Conservation (phyloP, 2,113 vertebrate species). For the Cranoglanis bouderius region DNA sequence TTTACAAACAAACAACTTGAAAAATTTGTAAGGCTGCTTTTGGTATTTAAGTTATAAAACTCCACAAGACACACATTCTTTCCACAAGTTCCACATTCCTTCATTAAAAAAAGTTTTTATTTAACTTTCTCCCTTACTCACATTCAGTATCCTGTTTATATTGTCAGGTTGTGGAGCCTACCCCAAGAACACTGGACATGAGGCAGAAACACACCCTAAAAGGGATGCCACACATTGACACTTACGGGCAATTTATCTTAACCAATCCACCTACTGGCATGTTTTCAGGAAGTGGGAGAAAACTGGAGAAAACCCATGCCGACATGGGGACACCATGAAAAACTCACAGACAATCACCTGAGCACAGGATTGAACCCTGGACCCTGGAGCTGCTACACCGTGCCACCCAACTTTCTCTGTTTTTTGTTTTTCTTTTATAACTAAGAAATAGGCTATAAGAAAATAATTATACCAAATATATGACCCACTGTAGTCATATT, state of each 20-base stretch:
- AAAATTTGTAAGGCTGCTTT: background rate
- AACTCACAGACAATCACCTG: background rate
- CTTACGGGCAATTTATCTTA: background rate
- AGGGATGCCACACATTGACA: too few relatives aligned
- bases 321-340: background rate
- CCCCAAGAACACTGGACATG: background rate
- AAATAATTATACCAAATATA: background rate
- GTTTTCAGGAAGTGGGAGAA: background rate
- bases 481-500: background rate
- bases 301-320: background rate
- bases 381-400: background rate
- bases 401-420: background rate
- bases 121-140: background rate
- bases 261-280: background rate
- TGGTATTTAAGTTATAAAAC: background rate
- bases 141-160: background rate
- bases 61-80: background rate
- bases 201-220: background rate
- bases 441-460: background rate
- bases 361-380: background rate
- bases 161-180: background rate
- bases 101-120: background rate
- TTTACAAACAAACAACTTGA: background rate
- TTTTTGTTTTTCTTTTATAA: background rate
- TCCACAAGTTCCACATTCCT: background rate